phyloP scores from a whole-genome alignment of 2,797 vertebrate species.

The Rousettus madagascariensis region DNA sequence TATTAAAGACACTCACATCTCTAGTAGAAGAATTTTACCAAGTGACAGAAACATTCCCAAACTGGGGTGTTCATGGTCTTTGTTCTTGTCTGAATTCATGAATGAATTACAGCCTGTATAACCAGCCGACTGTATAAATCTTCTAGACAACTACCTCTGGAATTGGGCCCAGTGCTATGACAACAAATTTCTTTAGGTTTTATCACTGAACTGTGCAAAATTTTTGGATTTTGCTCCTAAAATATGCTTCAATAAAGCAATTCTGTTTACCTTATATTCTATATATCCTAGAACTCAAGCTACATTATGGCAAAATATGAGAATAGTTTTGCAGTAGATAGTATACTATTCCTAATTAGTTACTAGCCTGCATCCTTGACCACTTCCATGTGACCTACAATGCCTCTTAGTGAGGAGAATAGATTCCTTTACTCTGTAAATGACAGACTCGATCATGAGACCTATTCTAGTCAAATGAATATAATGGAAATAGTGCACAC shows the following conservation, averaged over 20 bases:
- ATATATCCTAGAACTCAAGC: not conserved
- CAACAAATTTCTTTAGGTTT: constrained; percentile 32
- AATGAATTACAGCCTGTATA: constrained; percentile 16
- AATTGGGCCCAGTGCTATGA: not conserved
- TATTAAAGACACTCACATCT: constrained; percentile 45
- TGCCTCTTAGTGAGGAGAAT: not conserved
- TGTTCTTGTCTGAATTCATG: constrained; percentile 47
- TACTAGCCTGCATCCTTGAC: not conserved
- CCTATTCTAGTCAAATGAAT: not conserved
- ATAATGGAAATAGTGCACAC: not conserved
- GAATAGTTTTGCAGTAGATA: not conserved
- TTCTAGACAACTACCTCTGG: not conserved
- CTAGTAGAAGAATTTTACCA: constrained; percentile 32
- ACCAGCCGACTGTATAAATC: not conserved
- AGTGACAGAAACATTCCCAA: not conserved
- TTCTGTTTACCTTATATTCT: not conserved
- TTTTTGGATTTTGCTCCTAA: not conserved
- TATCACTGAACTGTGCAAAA: not conserved
- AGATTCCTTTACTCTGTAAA: not conserved
- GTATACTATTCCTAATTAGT: not conserved
- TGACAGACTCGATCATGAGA: not conserved
- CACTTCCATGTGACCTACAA: not conserved
- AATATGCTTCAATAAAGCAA: not conserved
- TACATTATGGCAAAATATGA: not conserved
- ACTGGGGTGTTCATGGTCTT: not conserved